These are phyloP conservation scores for Pedionomus torquatus DNA, from an alignment of 2,113 vertebrate genomes.

Conservation along the genomic window DNA sequence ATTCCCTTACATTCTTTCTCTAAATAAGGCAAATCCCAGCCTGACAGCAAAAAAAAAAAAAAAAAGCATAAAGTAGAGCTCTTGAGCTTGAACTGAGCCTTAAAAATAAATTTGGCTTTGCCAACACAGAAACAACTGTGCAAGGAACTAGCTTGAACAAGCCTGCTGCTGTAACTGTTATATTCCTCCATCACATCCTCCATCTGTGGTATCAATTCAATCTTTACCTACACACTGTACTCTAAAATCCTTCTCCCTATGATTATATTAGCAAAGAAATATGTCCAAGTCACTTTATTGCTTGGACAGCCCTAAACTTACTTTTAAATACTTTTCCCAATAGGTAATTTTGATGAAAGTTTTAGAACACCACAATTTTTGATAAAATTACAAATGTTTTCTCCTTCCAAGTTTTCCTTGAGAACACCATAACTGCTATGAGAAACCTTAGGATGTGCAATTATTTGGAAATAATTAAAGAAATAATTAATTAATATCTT, in stretches of 20 bases:
- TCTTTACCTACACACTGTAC: rapidly evolving
- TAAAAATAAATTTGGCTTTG: background rate
- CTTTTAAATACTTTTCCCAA: background rate
- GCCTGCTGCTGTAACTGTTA: background rate
- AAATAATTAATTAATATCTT: background rate
- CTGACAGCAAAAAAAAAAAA: background rate
- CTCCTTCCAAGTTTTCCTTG: background rate
- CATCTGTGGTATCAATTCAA: background rate
- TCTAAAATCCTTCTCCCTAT: background rate
- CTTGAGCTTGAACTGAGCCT: background rate
- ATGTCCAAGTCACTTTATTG: background rate
- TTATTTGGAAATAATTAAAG: background rate
- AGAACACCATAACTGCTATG: background rate
- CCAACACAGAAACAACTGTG: background rate
- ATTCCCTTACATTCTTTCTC: background rate
- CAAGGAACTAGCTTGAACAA: background rate
- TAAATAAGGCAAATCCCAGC: background rate
- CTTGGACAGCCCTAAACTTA: background rate
- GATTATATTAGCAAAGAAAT: background rate
- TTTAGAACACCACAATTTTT: background rate
- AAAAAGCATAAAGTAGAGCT: background rate
- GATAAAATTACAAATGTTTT: background rate
- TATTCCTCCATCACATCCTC: background rate
- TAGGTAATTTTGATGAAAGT: background rate
- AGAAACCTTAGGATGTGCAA: background rate